Conservation (phyloP, 1,140 invertebrate species). For the Lerema accius region DNA sequence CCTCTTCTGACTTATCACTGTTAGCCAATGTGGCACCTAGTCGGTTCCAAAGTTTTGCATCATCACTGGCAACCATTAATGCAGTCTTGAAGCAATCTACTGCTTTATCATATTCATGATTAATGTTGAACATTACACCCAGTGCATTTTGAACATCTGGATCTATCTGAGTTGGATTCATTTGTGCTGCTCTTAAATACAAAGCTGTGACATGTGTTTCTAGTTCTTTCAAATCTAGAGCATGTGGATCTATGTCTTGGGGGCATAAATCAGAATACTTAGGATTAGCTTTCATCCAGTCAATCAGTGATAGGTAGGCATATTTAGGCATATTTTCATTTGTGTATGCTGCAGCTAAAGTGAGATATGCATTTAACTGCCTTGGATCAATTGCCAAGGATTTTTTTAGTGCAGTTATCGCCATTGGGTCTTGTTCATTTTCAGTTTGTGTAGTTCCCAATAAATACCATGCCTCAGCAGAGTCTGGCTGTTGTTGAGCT, state of each 20-base stretch:
- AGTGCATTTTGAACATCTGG: conserved; percentile 97
- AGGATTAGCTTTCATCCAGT: conserved; percentile 94
- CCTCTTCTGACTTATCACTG: conserved; percentile 96
- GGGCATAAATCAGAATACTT: conserved; percentile 90
- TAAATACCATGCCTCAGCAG: conserved; percentile 92
- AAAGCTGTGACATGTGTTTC: conserved; percentile 88
- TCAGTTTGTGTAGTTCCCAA: conserved; percentile 96
- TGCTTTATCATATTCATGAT: conserved; percentile 97
- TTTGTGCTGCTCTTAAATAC: conserved; percentile 93
- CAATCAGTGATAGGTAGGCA: conserved; percentile 88
- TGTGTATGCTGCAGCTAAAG: conserved; percentile 96
- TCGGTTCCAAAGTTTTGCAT: conserved; percentile 98
- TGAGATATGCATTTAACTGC: conserved; percentile 93
- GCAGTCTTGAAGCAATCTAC: conserved; percentile 97
- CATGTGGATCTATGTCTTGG: conserved; percentile 74
- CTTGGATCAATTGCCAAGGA: conserved; percentile 92
- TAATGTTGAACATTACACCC: conserved; percentile 97
- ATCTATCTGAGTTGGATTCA: conserved; percentile 91
- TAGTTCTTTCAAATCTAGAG: conserved; percentile 67
- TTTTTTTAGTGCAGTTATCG: conserved; percentile 94
- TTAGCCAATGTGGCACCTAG: conserved; percentile 98
- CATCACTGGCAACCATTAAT: conserved; percentile 91
- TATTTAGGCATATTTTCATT: conserved; percentile 95
- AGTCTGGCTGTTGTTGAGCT: conserved; percentile 91
- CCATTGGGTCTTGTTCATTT: conserved; percentile 91